Percentiles rank a stretch among this genome's conserved stretches.
Evolutionary conservation across 2,888 invertebrate genomes (phyloP).

Genomic region (Yponomeuta sedellus): DNA sequence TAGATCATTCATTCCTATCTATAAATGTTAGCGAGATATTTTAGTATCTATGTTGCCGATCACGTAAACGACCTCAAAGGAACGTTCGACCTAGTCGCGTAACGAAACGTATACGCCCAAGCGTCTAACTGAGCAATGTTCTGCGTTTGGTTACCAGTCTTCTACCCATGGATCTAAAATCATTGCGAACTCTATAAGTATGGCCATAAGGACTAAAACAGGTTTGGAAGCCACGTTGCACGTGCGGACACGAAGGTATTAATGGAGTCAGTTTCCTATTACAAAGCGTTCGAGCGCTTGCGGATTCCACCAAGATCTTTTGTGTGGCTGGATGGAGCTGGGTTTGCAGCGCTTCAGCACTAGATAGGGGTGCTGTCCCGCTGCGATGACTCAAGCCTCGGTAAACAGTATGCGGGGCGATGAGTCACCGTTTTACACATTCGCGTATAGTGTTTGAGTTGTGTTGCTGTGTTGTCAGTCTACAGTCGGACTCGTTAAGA

Average conservation of each 20-base stretch:
- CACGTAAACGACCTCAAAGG: slow-evolving; percentile 72
- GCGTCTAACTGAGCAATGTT: slow-evolving; percentile 69
- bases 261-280: slow-evolving; percentile 60
- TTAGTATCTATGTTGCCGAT: slow-evolving; percentile 37
- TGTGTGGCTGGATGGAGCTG: slow-evolving; percentile 26
- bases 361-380: slow-evolving; percentile 39
- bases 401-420: slow-evolving; percentile 77
- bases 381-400: slow-evolving; percentile 72
- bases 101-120: slow-evolving; percentile 56
- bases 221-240: slow-evolving; percentile 44
- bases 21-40: slow-evolving; percentile 36
- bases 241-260: slow-evolving; percentile 73
- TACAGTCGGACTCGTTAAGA: slow-evolving; percentile 70
- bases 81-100: slow-evolving; percentile 72
- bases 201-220: slow-evolving; percentile 42
- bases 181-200: slow-evolving; percentile 31
- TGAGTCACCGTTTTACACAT: slow-evolving; percentile 77
- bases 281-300: slow-evolving; percentile 60
- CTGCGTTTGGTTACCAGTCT: slow-evolving; percentile 53
- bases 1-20: slow-evolving; percentile 42
- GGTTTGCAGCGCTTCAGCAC: slow-evolving; percentile 58
- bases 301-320: slow-evolving; percentile 34
- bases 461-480: slow-evolving; percentile 64
- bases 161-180: slow-evolving; percentile 21
- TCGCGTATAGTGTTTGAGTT: slow-evolving; percentile 75